Evolutionary conservation across 2,888 invertebrate genomes (phyloP).

Genomic region (Pandemis cinnamomeana): DNA sequence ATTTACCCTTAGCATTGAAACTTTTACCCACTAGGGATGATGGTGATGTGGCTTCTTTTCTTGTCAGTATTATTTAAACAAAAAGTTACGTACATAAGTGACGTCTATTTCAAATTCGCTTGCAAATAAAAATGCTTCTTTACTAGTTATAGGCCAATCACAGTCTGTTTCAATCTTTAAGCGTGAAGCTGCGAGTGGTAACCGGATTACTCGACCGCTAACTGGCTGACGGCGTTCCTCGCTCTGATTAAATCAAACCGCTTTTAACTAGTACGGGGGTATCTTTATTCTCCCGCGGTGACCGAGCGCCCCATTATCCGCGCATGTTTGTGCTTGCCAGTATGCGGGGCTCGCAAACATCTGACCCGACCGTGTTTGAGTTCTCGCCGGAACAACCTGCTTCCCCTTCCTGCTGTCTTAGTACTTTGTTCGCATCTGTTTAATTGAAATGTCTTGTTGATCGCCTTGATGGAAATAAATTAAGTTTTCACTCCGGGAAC

Average conservation of each 20-base stretch:
- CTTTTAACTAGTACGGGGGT: neutral
- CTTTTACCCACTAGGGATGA: too few species aligned
- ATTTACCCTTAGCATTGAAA: too few species aligned
- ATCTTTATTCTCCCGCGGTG: conserved; percentile 11
- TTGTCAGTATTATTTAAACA: too few species aligned
- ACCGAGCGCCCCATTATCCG: conserved; percentile 16
- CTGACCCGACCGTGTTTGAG: conserved; percentile 36
- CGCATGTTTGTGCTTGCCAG: conserved; percentile 26
- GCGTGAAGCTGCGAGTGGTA: conserved; percentile 7
- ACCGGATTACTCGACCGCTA: conserved; percentile 1
- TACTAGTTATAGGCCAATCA: neutral
- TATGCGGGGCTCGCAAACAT: conserved; percentile 40
- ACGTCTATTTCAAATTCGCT: neutral
- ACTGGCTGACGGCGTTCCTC: neutral
- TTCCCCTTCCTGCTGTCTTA: conserved; percentile 31
- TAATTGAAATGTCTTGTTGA: conserved; percentile 41
- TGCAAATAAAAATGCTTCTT: neutral
- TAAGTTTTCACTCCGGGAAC: conserved; percentile 16
- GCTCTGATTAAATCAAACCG: conserved; percentile 13
- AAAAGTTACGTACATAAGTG: too few species aligned
- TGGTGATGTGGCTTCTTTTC: neutral
- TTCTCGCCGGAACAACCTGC: conserved; percentile 32
- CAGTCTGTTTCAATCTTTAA: neutral
- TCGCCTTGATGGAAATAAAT: conserved; percentile 36
- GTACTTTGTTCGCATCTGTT: conserved; percentile 37